Conservation (phyloP, 2,888 invertebrate species). For the Sphaerophoria taeniata region DNA sequence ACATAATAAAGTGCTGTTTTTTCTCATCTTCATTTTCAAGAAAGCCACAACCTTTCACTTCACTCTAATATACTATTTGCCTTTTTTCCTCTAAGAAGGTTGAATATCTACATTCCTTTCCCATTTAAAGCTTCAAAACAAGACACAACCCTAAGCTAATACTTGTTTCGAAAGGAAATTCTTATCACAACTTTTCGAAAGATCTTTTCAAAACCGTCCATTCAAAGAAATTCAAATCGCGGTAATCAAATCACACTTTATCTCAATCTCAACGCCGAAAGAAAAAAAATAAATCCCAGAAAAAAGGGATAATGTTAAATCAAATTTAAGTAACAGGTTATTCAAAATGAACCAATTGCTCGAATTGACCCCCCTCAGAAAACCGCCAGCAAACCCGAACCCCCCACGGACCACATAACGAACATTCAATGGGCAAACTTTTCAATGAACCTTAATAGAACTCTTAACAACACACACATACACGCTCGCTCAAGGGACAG, state of each 20-base stretch:
- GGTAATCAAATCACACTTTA: slow-evolving; percentile 9
- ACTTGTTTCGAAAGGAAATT: neutral
- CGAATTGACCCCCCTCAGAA: neutral
- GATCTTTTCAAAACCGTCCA: neutral
- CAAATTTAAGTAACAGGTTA: slow-evolving; percentile 22
- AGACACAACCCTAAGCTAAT: too few species aligned
- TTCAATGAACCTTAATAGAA: slow-evolving; percentile 30
- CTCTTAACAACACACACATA: neutral
- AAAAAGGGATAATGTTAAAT: slow-evolving; percentile 21
- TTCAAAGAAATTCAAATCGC: slow-evolving; percentile 1
- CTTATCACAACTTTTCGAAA: neutral
- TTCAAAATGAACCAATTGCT: slow-evolving; percentile 24
- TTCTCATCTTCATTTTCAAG: too few species aligned
- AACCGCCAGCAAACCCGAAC: neutral
- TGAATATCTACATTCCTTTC: too few species aligned
- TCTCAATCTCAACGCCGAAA: neutral
- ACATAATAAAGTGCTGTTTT: too few species aligned
- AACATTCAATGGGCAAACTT: slow-evolving; percentile 16
- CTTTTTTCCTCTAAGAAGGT: too few species aligned
- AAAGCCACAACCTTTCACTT: too few species aligned
- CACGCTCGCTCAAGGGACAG: too few species aligned
- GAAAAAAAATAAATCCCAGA: too few species aligned
- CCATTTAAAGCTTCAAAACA: too few species aligned
- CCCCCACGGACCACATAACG: neutral
- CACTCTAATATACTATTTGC: too few species aligned